These are phyloP conservation scores for Drosophila ironensis DNA, from an alignment of 1,140 invertebrate species.

Conservation along the genomic window DNA sequence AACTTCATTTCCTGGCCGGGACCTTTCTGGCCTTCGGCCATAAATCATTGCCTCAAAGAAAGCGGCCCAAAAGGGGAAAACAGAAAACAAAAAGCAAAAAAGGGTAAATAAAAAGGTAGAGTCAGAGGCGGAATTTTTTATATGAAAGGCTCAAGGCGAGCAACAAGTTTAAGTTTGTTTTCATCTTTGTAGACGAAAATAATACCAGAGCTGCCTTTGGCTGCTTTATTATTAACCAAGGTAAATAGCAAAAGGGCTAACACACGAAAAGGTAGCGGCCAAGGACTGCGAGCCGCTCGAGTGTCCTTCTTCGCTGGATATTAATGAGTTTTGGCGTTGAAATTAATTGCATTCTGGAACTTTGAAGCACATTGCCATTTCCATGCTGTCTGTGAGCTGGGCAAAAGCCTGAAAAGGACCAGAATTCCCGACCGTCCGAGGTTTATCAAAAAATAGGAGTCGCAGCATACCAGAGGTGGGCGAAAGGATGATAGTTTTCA, in stretches of 20 bases:
- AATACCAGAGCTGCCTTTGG: constrained; percentile 60
- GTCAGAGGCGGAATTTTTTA: constrained; percentile 32
- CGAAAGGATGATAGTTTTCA: constrained; percentile 53
- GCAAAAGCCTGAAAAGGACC: not conserved
- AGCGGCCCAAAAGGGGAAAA: constrained; percentile 38
- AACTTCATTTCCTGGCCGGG: constrained; percentile 69
- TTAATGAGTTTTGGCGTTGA: constrained; percentile 79
- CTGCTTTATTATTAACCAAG: constrained; percentile 77
- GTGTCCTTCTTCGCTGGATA: constrained; percentile 50
- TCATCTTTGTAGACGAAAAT: constrained; percentile 71
- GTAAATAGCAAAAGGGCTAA: constrained; percentile 71
- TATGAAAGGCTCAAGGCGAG: constrained; percentile 52
- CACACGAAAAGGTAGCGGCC: constrained; percentile 54
- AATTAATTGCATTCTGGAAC: constrained; percentile 77
- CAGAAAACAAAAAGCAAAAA: constrained; percentile 3
- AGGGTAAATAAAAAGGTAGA: constrained; percentile 40
- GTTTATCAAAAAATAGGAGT: constrained; percentile 51
- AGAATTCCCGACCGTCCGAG: constrained; percentile 8
- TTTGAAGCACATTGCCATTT: constrained; percentile 59
- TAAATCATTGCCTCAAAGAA: constrained; percentile 68
- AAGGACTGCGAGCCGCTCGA: constrained; percentile 26
- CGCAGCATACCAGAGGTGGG: constrained; percentile 4
- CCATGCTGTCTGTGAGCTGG: constrained; percentile 24
- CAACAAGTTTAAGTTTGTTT: constrained; percentile 75
- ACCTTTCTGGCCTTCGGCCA: constrained; percentile 64